phyloP scores from a whole-genome alignment of 2,797 vertebrate genomes.

The Onychomys torridus region DNA sequence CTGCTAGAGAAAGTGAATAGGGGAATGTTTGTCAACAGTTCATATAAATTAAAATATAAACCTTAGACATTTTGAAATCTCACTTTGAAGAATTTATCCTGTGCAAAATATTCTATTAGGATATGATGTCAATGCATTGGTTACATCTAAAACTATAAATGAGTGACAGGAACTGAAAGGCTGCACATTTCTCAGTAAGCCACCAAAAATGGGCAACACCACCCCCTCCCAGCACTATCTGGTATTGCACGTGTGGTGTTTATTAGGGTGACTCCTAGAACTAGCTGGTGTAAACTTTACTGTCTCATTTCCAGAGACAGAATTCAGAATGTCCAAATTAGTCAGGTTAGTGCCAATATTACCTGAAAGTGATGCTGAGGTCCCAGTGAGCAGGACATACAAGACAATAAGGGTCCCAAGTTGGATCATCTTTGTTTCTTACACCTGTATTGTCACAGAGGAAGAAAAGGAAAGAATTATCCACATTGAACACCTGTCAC shows the following conservation, averaged over 20 bases:
- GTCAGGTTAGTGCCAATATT: accelerated
- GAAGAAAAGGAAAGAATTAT: neutral
- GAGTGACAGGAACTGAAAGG: neutral
- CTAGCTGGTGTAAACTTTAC: no score
- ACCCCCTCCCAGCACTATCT: neutral
- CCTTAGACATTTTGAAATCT: constrained; percentile 29
- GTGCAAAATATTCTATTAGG: neutral
- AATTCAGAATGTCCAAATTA: no score
- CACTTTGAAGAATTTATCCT: neutral
- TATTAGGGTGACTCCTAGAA: no score
- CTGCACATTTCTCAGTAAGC: neutral
- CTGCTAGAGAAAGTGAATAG: no score
- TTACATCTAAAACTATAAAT: neutral
- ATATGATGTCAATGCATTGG: neutral
- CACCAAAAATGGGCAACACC: neutral
- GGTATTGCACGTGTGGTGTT: neutral
- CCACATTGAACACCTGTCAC: neutral
- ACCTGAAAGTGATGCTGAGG: neutral
- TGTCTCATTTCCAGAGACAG: no score
- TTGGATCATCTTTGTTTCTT: neutral
- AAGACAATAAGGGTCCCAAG: constrained; percentile 59
- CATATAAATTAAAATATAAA: neutral
- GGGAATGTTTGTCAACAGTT: no score
- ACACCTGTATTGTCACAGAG: neutral
- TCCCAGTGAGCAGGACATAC: constrained; percentile 35